Percentiles rank a stretch among this genome's conserved stretches.
Conservation (phyloP, 2,888 invertebrate species). For the Teleogryllus oceanicus region DNA sequence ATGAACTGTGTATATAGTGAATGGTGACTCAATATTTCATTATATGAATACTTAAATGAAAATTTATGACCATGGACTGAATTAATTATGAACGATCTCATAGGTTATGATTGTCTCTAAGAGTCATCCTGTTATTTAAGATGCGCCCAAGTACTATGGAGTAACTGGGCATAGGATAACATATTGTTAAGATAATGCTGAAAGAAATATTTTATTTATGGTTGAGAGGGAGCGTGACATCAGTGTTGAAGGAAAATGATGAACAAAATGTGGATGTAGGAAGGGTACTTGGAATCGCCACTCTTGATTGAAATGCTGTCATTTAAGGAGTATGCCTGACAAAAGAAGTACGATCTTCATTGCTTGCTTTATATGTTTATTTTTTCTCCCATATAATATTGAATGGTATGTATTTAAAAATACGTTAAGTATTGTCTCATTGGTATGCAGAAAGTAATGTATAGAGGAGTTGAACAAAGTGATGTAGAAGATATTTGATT, state of each 20-base stretch:
- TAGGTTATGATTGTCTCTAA: neutral
- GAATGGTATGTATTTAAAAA: too few species aligned
- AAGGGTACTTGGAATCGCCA: too few species aligned
- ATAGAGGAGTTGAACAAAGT: neutral
- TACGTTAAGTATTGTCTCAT: neutral
- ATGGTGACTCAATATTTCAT: neutral
- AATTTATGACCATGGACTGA: neutral
- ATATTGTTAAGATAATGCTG: constrained; percentile 18
- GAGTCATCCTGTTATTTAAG: constrained; percentile 5
- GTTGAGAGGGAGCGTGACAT: neutral
- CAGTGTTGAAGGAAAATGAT: neutral
- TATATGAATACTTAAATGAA: neutral
- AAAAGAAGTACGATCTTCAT: neutral
- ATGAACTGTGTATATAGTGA: too few species aligned
- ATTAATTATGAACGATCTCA: neutral
- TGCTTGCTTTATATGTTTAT: too few species aligned
- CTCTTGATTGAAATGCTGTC: too few species aligned
- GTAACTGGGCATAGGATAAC: neutral
- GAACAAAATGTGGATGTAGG: too few species aligned
- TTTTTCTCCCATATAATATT: too few species aligned
- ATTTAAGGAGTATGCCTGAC: neutral
- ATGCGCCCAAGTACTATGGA: neutral
- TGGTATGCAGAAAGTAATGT: neutral
- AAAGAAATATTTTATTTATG: constrained; percentile 5
- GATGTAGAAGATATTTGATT: constrained; percentile 3